Evolutionary conservation across 2,113 vertebrate species (phyloP).

Genomic region (Leuciscus idus): DNA sequence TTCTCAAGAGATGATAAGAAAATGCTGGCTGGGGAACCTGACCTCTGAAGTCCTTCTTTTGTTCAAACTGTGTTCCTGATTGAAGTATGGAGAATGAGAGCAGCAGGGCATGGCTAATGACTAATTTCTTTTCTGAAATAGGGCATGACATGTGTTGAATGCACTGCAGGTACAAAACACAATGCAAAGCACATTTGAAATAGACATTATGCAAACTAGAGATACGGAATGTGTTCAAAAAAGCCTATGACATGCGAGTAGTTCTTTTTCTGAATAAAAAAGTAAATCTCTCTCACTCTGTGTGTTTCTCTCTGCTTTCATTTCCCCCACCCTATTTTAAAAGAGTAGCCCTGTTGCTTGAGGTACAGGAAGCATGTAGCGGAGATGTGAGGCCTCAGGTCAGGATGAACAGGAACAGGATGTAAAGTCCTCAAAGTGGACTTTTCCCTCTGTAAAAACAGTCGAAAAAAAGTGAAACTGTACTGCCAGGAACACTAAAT

Average conservation of each 20-base stretch:
- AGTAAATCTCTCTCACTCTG: constrained; percentile 7
- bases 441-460: constrained; percentile 40
- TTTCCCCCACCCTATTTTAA: not conserved
- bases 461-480: constrained; percentile 24
- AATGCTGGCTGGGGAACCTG: constrained; percentile 34
- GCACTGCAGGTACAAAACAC: constrained; percentile 23
- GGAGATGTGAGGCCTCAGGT: constrained; percentile 20
- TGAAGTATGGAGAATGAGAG: constrained; percentile 40
- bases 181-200: constrained; percentile 9
- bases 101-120: constrained; percentile 48
- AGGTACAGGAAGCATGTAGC: constrained; percentile 58
- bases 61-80: constrained; percentile 48
- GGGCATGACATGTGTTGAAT: constrained; percentile 30
- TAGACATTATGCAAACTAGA: not conserved
- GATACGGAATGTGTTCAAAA: not conserved
- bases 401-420: constrained; percentile 48
- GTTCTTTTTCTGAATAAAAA: not conserved
- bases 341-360: constrained; percentile 43
- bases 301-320: not conserved
- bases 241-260: not conserved
- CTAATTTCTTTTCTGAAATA: constrained; percentile 45
- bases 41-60: constrained; percentile 41
- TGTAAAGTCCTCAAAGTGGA: not conserved
- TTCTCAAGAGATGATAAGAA: constrained; percentile 37
- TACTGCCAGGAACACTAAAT: constrained; percentile 11